Percentiles rank a stretch among this genome's conserved stretches.
phyloP scores from a whole-genome alignment of 1,140 invertebrate species.

The Ectropis grisescens region DNA sequence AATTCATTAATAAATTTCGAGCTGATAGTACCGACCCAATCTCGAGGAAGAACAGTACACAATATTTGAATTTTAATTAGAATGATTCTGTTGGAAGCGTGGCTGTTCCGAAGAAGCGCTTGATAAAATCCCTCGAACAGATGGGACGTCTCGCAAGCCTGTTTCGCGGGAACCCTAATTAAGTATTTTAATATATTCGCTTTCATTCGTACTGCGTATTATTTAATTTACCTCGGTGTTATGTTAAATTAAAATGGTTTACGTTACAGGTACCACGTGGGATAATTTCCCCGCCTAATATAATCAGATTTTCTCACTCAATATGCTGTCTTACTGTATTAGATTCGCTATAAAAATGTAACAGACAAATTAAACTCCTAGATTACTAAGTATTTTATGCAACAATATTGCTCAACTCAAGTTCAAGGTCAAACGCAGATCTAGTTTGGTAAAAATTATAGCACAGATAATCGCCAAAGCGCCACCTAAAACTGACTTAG shows the following conservation, averaged over 20 bases:
- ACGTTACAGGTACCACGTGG: too few relatives aligned
- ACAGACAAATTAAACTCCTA: too few relatives aligned
- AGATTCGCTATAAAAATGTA: too few relatives aligned
- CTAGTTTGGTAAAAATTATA: too few relatives aligned
- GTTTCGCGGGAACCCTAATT: constrained; percentile 38
- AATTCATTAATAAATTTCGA: constrained; percentile 14
- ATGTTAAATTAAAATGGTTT: constrained; percentile 21
- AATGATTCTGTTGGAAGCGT: constrained; percentile 31
- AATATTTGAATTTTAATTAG: constrained; percentile 47
- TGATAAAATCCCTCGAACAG: constrained; percentile 14
- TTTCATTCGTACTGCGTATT: constrained; percentile 28
- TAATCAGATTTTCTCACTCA: too few relatives aligned
- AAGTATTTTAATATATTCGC: constrained; percentile 51
- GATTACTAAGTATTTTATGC: too few relatives aligned
- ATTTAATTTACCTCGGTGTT: constrained; percentile 15
- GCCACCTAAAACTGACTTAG: constrained; percentile 29
- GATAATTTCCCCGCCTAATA: too few relatives aligned
- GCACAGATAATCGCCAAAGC: too few relatives aligned
- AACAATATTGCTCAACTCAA: too few relatives aligned
- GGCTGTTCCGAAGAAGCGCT: constrained; percentile 33
- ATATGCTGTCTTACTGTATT: too few relatives aligned
- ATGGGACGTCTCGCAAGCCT: constrained; percentile 32
- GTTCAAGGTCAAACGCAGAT: too few relatives aligned
- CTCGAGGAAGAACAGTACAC: constrained; percentile 28
- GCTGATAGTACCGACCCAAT: constrained; percentile 15